Evolutionary conservation across 2,888 invertebrate genomes (phyloP).

Genomic region (Eupithecia insigniata): DNA sequence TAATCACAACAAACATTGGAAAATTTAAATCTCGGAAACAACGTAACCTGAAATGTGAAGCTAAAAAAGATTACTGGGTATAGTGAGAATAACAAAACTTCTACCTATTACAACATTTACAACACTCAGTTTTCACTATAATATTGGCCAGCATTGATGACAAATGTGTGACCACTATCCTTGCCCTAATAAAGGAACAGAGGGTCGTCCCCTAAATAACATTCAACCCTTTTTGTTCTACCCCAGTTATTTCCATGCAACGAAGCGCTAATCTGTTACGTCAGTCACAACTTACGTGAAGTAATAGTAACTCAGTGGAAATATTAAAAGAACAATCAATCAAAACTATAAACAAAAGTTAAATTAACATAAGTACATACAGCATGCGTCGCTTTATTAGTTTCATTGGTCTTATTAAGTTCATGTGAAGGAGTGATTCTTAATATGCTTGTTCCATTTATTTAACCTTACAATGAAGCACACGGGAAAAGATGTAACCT

Average conservation of each 20-base stretch:
- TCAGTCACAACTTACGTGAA: conserved; percentile 42
- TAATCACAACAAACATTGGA: too few relatives aligned
- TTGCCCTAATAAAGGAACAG: conserved; percentile 49
- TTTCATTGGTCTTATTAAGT: conserved; percentile 75
- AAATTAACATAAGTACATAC: conserved; percentile 33
- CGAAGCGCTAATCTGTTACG: conserved; percentile 58
- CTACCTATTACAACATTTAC: too few relatives aligned
- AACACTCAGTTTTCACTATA: not conserved
- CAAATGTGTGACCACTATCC: conserved; percentile 50
- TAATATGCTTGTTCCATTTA: conserved; percentile 73
- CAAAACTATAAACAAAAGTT: conserved; percentile 38
- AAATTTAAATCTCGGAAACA: too few relatives aligned
- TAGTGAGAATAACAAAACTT: too few relatives aligned
- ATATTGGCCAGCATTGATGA: conserved; percentile 23
- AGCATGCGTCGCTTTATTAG: conserved; percentile 60
- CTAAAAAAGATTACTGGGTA: too few relatives aligned
- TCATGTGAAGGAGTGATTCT: conserved; percentile 56
- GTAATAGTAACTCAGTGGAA: conserved; percentile 25
- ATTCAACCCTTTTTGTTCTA: conserved; percentile 75
- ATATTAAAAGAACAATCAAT: conserved; percentile 26
- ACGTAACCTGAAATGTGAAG: too few relatives aligned
- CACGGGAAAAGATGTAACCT: conserved; percentile 78
- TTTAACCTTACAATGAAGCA: conserved; percentile 76
- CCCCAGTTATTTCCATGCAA: conserved; percentile 66
- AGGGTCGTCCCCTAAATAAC: conserved; percentile 70